These are phyloP conservation scores for Choristoneura fumiferana DNA, from an alignment of 1,140 invertebrate genomes.

Conservation along the genomic window DNA sequence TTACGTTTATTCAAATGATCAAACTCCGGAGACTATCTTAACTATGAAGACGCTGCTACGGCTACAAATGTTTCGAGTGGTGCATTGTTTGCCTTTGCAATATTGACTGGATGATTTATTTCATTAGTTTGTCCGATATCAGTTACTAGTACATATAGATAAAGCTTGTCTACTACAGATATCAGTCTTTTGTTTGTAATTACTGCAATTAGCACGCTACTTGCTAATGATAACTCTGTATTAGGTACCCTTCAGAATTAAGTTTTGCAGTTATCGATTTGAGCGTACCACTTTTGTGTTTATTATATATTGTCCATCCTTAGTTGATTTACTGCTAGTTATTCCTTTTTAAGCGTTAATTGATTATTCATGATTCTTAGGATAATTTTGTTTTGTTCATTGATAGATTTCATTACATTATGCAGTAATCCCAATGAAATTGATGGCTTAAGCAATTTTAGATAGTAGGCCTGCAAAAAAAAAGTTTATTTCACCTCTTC, in stretches of 20 bases:
- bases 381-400: too few species aligned
- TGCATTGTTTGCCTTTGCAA: conserved; percentile 52
- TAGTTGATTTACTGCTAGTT: too few species aligned
- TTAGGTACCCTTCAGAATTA: background rate
- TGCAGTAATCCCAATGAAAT: too few species aligned
- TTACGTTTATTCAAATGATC: conserved; percentile 24
- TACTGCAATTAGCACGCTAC: conserved; percentile 33
- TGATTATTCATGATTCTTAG: too few species aligned
- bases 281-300: too few species aligned
- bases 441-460: too few species aligned
- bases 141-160: conserved; percentile 68
- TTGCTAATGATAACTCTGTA: background rate
- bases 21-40: conserved; percentile 48
- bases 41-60: conserved; percentile 28
- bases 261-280: background rate
- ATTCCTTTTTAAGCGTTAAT: too few species aligned
- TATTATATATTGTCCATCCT: too few species aligned
- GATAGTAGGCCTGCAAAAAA: too few species aligned
- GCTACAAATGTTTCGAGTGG: conserved; percentile 36
- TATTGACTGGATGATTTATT: conserved; percentile 36
- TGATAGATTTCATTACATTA: too few species aligned
- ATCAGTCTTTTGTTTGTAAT: conserved; percentile 47
- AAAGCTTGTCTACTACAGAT: conserved; percentile 50
- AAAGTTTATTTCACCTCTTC: too few species aligned
- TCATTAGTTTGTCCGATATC: conserved; percentile 70